Evolutionary conservation across 2,797 vertebrate genomes (phyloP).

Genomic region (Poecile montanus): DNA sequence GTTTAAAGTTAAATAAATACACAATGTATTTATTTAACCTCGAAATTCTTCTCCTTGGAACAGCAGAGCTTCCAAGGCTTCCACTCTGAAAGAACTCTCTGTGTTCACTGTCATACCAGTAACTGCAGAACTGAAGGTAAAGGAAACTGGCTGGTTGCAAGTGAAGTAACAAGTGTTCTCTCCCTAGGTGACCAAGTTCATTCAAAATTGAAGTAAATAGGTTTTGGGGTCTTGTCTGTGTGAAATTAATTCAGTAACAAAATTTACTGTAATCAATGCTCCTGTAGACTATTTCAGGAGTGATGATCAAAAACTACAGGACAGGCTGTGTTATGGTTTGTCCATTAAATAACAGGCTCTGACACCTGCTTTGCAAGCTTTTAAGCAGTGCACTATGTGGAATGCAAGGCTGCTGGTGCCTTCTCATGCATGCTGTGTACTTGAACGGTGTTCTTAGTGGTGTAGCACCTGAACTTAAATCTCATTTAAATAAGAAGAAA

Average conservation of each 20-base stretch:
- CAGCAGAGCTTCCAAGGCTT: neutral
- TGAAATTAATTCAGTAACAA: neutral
- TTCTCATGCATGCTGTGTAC: neutral
- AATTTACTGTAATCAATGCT: neutral
- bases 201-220: neutral
- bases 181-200: neutral
- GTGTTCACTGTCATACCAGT: neutral
- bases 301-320: neutral
- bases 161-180: neutral
- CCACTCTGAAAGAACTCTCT: neutral
- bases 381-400: neutral
- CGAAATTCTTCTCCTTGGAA: neutral
- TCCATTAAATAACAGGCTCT: neutral
- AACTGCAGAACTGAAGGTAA: neutral
- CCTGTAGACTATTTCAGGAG: neutral
- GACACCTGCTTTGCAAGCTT: neutral
- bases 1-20: neutral
- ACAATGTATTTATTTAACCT: neutral
- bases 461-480: neutral
- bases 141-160: neutral
- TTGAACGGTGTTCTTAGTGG: neutral
- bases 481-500: neutral
- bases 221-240: neutral
- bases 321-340: neutral
- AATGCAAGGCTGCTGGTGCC: neutral